Percentiles rank a stretch among this genome's conserved stretches.
phyloP scores from a whole-genome alignment of 2,888 invertebrate species.

The Phalera bucephala region DNA sequence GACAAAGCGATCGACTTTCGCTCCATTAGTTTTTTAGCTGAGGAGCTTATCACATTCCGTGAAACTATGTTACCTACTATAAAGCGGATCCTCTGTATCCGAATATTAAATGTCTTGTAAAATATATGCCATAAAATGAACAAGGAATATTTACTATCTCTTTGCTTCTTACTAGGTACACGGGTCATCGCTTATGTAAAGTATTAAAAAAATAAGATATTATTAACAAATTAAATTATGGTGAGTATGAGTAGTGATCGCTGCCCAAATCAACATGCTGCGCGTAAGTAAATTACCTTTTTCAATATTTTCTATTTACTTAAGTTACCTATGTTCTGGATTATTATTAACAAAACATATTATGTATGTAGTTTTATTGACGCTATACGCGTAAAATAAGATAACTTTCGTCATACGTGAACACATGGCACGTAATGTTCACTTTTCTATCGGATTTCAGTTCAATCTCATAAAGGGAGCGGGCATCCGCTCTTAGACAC shows the following conservation, averaged over 20 bases:
- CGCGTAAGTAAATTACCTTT: too few species aligned
- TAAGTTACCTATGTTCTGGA: too few species aligned
- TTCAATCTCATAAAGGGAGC: slow-evolving; percentile 69
- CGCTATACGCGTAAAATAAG: slow-evolving; percentile 32
- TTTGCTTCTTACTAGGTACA: too few species aligned
- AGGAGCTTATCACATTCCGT: slow-evolving; percentile 51
- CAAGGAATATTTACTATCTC: too few species aligned
- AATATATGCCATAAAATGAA: background rate
- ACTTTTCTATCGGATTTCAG: slow-evolving; percentile 67
- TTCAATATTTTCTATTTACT: too few species aligned
- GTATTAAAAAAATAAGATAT: too few species aligned
- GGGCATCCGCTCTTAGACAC: slow-evolving; percentile 68
- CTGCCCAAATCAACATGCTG: too few species aligned
- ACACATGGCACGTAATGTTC: slow-evolving; percentile 24
- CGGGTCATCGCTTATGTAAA: too few species aligned
- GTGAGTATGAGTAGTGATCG: too few species aligned
- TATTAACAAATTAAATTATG: too few species aligned
- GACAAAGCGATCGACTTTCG: slow-evolving; percentile 56
- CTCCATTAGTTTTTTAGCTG: slow-evolving; percentile 58
- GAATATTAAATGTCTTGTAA: background rate
- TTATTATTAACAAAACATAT: too few species aligned
- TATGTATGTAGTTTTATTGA: too few species aligned
- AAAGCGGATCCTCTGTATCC: slow-evolving; percentile 11
- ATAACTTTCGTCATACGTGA: slow-evolving; percentile 1
- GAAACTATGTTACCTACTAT: slow-evolving; percentile 40